A percentile compares a stretch with the other conserved stretches of the same genome.
These are phyloP conservation scores for Trachelipus rathkii DNA, from an alignment of 1,140 invertebrate species.

Conservation along the genomic window DNA sequence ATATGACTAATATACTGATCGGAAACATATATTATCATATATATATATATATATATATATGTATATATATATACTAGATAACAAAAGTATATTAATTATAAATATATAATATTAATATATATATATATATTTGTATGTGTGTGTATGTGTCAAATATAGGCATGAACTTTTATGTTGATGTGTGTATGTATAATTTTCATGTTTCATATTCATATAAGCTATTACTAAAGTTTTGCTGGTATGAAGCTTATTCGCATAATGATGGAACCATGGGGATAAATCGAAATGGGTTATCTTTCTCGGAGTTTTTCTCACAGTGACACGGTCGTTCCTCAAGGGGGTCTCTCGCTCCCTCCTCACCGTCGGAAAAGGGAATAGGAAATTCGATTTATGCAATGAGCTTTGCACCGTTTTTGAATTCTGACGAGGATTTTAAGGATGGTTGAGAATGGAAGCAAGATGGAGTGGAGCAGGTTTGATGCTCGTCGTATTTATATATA, in stretches of 20 bases:
- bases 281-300: not conserved
- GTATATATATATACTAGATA: not conserved
- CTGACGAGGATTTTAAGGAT: slow-evolving; percentile 7
- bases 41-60: too few relatives aligned
- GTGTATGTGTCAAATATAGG: too few relatives aligned
- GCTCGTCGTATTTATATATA: too few relatives aligned
- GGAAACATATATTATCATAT: too few relatives aligned
- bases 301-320: not conserved
- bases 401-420: too few relatives aligned
- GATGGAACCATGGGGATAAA: not conserved
- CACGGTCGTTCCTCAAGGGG: not conserved
- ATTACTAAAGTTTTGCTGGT: not conserved
- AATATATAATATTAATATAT: too few relatives aligned
- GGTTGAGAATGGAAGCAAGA: slow-evolving; percentile 8
- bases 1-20: too few relatives aligned
- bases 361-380: not conserved
- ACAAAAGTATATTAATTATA: too few relatives aligned
- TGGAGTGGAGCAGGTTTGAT: slow-evolving; percentile 5
- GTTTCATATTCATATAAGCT: slow-evolving; percentile 11
- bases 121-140: too few relatives aligned
- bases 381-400: too few relatives aligned
- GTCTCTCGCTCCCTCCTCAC: slow-evolving; percentile 1
- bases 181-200: not conserved
- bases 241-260: slow-evolving; percentile 5
- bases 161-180: not conserved